Evolutionary conservation across 2,113 vertebrate genomes (phyloP).

Genomic region (Gopherus evgoodei): DNA sequence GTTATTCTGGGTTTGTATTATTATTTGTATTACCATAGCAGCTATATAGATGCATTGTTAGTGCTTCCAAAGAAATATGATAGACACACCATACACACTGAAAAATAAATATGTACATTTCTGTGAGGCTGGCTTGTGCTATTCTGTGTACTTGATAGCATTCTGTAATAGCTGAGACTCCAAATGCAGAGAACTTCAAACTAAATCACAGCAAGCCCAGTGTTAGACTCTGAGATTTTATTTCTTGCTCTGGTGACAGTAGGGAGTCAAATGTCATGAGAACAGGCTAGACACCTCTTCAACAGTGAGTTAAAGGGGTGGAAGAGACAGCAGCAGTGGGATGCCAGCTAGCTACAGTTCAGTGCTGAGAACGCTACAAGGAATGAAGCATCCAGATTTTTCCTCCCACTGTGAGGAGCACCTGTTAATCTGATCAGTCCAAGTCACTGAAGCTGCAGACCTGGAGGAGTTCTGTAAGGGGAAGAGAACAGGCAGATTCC

Average conservation of each 20-base stretch:
- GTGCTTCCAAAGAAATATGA: not conserved
- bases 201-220: not conserved
- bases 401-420: not conserved
- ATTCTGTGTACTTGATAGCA: not conserved
- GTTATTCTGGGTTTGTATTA: not conserved
- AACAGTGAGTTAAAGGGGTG: not conserved
- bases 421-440: not conserved
- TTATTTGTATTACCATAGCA: not conserved
- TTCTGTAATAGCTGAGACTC: not conserved
- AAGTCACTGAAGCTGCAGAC: conserved; percentile 78
- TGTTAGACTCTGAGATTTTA: conserved; percentile 7
- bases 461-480: conserved; percentile 80
- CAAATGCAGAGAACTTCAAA: not conserved
- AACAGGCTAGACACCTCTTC: not conserved
- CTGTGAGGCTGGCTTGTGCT: not conserved
- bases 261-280: not conserved
- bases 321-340: not conserved
- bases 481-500: not conserved
- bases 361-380: not conserved
- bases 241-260: not conserved
- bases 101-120: not conserved
- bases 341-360: not conserved
- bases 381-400: not conserved
- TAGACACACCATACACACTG: not conserved
- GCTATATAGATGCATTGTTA: not conserved